Conservation (phyloP, 2,113 vertebrate genomes). For the Gallinago media region DNA sequence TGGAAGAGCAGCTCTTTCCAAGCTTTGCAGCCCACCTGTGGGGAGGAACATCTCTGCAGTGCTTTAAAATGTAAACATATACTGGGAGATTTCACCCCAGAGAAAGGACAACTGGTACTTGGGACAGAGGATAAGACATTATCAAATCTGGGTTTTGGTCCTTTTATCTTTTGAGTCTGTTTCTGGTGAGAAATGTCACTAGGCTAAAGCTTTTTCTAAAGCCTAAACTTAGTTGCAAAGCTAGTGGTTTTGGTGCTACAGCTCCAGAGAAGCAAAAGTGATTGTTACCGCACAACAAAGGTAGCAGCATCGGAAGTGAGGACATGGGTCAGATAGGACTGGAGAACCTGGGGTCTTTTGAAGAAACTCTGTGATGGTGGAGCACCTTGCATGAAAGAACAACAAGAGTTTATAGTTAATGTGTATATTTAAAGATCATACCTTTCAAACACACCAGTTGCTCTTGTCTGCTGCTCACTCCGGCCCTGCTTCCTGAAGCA, state of each 20-base stretch:
- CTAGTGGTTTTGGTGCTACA: neutral
- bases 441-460: neutral
- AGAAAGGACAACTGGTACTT: neutral
- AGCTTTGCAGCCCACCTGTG: neutral
- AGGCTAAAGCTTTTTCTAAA: neutral
- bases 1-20: neutral
- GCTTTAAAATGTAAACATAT: neutral
- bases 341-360: neutral
- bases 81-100: neutral
- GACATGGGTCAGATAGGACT: neutral
- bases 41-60: neutral
- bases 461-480: neutral
- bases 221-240: neutral
- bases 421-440: neutral
- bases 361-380: neutral
- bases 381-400: neutral
- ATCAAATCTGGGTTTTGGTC: neutral
- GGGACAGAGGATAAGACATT: neutral
- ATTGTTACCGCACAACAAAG: neutral
- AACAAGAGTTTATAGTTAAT: neutral
- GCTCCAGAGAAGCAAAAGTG: neutral
- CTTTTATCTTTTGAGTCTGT: neutral
- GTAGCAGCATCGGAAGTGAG: fast-evolving
- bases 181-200: neutral
- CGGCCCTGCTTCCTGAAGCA: neutral